These are phyloP conservation scores for Drosophila miranda DNA, from an alignment of 1,140 invertebrate species.

Conservation along the genomic window DNA sequence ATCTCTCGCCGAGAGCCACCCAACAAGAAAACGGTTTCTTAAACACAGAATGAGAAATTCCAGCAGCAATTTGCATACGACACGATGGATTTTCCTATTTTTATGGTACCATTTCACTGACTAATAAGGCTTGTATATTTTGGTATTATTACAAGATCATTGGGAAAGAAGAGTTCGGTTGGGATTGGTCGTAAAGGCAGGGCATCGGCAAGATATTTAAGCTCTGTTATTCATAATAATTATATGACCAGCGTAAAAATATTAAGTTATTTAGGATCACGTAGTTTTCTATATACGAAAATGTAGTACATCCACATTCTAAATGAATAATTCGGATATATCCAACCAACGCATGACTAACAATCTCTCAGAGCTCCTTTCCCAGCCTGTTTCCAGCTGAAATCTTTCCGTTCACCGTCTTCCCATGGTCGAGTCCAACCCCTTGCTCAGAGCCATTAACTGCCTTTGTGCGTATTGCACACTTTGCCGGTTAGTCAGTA, in stretches of 20 bases:
- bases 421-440: slow-evolving; percentile 11
- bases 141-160: slow-evolving; percentile 46
- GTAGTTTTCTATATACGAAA: too few species aligned
- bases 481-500: slow-evolving; percentile 29
- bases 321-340: too few species aligned
- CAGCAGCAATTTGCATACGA: slow-evolving; percentile 62
- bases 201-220: too few species aligned
- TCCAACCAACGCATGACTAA: too few species aligned
- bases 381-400: too few species aligned
- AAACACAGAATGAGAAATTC: slow-evolving; percentile 15
- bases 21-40: slow-evolving; percentile 60
- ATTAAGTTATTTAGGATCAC: too few species aligned
- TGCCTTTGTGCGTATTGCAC: slow-evolving; percentile 28
- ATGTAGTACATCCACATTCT: too few species aligned
- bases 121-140: slow-evolving; percentile 48
- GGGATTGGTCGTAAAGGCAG: background rate
- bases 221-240: too few species aligned
- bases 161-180: background rate
- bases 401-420: too few species aligned
- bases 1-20: slow-evolving; percentile 43
- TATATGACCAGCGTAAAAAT: too few species aligned
- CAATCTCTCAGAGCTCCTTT: too few species aligned
- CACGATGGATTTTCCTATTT: slow-evolving; percentile 24
- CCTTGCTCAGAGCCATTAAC: slow-evolving; percentile 27
- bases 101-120: slow-evolving; percentile 32